Evolutionary conservation across 2,888 invertebrate genomes (phyloP), one percentile per base, ranked within the genome.

Genomic region (Ochropleura leucogaster): DNA sequence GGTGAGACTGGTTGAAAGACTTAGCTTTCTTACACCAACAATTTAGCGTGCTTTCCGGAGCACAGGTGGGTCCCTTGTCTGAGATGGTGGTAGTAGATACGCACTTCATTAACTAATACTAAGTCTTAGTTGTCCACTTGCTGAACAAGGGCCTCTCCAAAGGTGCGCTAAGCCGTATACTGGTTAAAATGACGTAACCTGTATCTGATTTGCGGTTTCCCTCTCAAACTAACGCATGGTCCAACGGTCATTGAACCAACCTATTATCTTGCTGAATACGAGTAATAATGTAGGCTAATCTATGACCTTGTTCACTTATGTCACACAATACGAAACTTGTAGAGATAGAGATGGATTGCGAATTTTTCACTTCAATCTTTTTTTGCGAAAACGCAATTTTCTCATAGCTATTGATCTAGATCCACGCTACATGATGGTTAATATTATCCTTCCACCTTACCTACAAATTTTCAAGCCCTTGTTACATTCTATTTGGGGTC

Each of bases 171-270:
- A 6, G 3, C n/a, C 4, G 42, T 12, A 18, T 12, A n/a, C 42
- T 47, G 40, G 42, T 64, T 42, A 42, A 20, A 63, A 69, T 51
- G 42, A 16, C 20, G 66, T 69, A 42, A 70, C 30, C 42, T 42
- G 42, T 44, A 49, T 69, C 40, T 42, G 55, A 67, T 70, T 69
- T 69, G 47, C 70, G 55, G 47, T 69, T 67, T 30, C 47, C 30
- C 47, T 20, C 62, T 44, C 53, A 63, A 44, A 20, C 62, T n/a
- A 80, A 47, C 30, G 51, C 73, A 42, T 79, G 46, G 47, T 42
- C 59, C 12, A 59, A 9, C 65, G 65, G 74, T 18, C 74, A 44
- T 60, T 80, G 65, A 80, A 80, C 81, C 40, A 51, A 40, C 6
- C 20, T 46, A 62, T n/a, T 44, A 55, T 65, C 64, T 47, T 8